Percentiles rank a stretch among this genome's conserved stretches.
These are phyloP conservation scores for Drosophila seguyi DNA, from an alignment of 1,140 invertebrate species.

Conservation along the genomic window DNA sequence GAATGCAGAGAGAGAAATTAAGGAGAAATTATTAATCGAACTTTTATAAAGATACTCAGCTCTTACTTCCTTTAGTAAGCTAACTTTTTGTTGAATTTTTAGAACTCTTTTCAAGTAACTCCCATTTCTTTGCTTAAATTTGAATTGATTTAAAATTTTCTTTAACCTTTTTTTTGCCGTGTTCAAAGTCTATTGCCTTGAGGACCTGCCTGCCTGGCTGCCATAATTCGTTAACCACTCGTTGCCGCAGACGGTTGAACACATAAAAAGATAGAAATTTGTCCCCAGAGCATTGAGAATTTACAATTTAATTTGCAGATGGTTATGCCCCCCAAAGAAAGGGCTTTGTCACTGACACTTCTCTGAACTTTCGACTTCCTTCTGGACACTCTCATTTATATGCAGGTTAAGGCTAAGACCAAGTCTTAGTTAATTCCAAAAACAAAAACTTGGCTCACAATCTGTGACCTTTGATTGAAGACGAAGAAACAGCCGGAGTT, in stretches of 20 bases:
- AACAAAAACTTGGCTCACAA: slow-evolving; percentile 1
- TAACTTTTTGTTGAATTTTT: too few relatives aligned
- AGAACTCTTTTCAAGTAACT: too few relatives aligned
- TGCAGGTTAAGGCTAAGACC: slow-evolving; percentile 3
- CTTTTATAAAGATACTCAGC: not conserved
- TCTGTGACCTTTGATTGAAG: slow-evolving; percentile 60
- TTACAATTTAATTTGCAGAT: slow-evolving; percentile 80
- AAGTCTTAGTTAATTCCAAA: too few relatives aligned
- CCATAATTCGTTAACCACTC: slow-evolving; percentile 67
- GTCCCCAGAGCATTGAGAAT: slow-evolving; percentile 75
- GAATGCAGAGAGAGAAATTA: not conserved
- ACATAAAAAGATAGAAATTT: slow-evolving; percentile 78
- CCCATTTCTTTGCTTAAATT: not conserved
- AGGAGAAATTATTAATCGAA: too few relatives aligned
- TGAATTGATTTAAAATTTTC: too few relatives aligned
- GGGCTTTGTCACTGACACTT: slow-evolving; percentile 9
- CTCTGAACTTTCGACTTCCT: not conserved
- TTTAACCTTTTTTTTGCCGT: not conserved
- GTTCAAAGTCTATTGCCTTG: not conserved
- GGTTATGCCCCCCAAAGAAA: slow-evolving; percentile 42
- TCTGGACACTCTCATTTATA: slow-evolving; percentile 10
- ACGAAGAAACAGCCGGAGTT: slow-evolving; percentile 12
- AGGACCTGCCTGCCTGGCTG: slow-evolving; percentile 16
- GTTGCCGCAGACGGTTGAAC: slow-evolving; percentile 60
- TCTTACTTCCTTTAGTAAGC: too few relatives aligned